Percentiles rank a stretch among this genome's conserved stretches.
These are phyloP conservation scores for Campopleginae sp. DNA, from an alignment of 2,888 invertebrate species.

Conservation along the genomic window DNA sequence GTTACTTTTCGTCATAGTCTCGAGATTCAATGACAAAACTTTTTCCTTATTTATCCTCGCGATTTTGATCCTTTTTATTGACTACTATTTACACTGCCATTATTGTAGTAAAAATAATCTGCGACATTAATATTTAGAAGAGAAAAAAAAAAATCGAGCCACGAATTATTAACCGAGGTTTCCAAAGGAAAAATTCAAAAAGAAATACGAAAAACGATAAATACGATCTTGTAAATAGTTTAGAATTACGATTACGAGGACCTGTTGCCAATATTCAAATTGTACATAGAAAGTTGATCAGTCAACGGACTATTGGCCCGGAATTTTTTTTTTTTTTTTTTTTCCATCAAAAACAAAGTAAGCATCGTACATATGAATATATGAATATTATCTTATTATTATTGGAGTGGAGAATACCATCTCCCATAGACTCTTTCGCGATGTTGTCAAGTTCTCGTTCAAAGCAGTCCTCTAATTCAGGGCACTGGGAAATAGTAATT, in stretches of 20 bases:
- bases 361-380: background rate
- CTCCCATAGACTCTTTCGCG: slow-evolving; percentile 6
- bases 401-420: background rate
- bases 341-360: slow-evolving; percentile 28
- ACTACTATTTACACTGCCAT: slow-evolving; percentile 66
- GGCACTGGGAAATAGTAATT: no score
- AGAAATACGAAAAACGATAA: slow-evolving; percentile 30
- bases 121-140: slow-evolving; percentile 62
- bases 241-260: slow-evolving; percentile 63
- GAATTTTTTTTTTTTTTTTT: slow-evolving; percentile 45
- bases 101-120: slow-evolving; percentile 59
- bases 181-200: slow-evolving; percentile 34
- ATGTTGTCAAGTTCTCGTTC: background rate
- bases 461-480: no score
- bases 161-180: slow-evolving; percentile 52
- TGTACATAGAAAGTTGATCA: slow-evolving; percentile 65
- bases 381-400: background rate
- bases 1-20: slow-evolving; percentile 8
- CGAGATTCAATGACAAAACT: slow-evolving; percentile 40
- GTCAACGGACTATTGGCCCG: slow-evolving; percentile 57
- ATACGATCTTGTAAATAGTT: slow-evolving; percentile 65
- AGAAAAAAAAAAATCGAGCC: no score
- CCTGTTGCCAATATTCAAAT: slow-evolving; percentile 68
- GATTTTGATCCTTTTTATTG: slow-evolving; percentile 28
- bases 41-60: background rate